phyloP scores from a whole-genome alignment of 2,797 vertebrate species.

The Darevskia mixta region DNA sequence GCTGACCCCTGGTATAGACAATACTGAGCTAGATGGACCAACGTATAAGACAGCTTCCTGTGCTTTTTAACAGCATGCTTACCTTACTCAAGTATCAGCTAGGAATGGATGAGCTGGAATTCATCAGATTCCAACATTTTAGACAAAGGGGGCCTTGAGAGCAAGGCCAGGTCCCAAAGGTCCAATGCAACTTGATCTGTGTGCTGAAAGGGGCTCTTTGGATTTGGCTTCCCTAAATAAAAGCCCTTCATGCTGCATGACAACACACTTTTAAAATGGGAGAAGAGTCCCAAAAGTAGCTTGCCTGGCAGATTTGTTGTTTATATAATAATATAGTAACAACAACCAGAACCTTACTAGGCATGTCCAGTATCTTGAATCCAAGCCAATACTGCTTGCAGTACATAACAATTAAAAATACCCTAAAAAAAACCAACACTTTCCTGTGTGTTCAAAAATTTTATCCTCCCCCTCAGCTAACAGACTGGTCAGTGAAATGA shows the following conservation, averaged over 20 bases:
- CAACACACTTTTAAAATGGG: not conserved
- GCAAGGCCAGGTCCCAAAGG: not conserved
- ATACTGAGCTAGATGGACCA: no score
- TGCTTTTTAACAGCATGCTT: constrained; percentile 21
- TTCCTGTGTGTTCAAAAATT: not conserved
- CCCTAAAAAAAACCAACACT: no score
- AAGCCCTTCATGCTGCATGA: not conserved
- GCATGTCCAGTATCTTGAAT: not conserved
- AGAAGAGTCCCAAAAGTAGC: not conserved
- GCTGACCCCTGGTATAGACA: no score
- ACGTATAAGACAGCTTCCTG: no score
- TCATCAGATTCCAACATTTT: not conserved
- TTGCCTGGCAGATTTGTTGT: not conserved
- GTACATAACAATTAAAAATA: not conserved
- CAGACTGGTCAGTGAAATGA: not conserved
- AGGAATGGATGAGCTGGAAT: not conserved
- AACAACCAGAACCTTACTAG: not conserved
- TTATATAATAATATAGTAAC: not conserved
- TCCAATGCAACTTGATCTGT: not conserved
- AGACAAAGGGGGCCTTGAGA: not conserved
- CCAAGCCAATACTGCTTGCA: not conserved
- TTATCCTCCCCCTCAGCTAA: not conserved
- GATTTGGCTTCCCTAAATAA: not conserved
- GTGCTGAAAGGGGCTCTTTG: not conserved
- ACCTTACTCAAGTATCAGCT: accelerated